Evolutionary conservation across 2,797 vertebrate genomes (phyloP).

Genomic region (Acipenser oxyrinchus): DNA sequence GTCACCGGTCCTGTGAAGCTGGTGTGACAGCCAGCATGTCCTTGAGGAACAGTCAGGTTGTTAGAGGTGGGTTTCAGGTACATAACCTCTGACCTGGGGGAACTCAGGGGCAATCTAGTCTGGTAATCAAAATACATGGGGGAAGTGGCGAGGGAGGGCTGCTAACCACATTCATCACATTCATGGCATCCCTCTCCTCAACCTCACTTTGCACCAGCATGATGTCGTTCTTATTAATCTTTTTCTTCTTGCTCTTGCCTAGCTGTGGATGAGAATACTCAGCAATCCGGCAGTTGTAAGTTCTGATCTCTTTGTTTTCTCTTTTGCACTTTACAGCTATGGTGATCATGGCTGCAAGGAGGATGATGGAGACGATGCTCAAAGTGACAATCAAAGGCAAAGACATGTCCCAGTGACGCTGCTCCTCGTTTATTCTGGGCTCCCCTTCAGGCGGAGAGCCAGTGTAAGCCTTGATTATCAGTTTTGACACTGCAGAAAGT

Average conservation of each 20-base stretch:
- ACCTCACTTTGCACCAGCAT: conserved; percentile 99
- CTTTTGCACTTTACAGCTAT: conserved; percentile 95
- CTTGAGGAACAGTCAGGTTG: conserved; percentile 97
- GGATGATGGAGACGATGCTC: conserved; percentile 92
- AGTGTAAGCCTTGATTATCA: conserved; percentile 82
- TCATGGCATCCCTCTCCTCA: conserved; percentile 97
- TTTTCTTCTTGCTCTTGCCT: conserved; percentile 94
- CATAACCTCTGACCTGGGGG: conserved; percentile 98
- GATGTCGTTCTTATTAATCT: conserved; percentile 99
- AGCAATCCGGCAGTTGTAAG: conserved; percentile 97
- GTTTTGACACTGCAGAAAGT: conserved; percentile 83
- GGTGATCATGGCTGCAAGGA: conserved; percentile 94
- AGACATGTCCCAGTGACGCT: conserved; percentile 92
- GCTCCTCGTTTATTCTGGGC: conserved; percentile 80
- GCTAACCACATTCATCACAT: conserved; percentile 99
- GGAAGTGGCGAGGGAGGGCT: conserved; percentile 96
- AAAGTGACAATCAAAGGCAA: conserved; percentile 92
- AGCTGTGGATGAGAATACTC: conserved; percentile 97
- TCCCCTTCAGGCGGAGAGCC: conserved; percentile 85
- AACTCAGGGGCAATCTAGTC: conserved; percentile 98
- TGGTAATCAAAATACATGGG: conserved; percentile 99
- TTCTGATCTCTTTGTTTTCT: conserved; percentile 98
- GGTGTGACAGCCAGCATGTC: conserved; percentile 93
- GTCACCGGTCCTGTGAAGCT: conserved; percentile 96
- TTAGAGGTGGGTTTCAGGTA: conserved; percentile 97